Base-by-base conservation (phyloP, 2,797 vertebrate species). In the Gallirallus australis region DNA sequence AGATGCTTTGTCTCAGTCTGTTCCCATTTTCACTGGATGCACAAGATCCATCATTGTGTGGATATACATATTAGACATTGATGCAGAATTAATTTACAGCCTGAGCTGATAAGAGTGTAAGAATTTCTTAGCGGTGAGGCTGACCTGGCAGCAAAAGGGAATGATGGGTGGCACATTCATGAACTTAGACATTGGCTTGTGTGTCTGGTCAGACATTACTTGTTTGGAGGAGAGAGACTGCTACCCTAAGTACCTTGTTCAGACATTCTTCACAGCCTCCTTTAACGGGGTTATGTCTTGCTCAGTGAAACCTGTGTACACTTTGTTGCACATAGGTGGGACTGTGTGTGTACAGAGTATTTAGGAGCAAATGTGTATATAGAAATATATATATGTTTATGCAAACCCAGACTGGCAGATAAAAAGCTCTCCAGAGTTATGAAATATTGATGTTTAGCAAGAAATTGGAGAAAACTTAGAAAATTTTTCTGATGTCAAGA, bases 1-100 rank as follows among this genome's bases (percentile, higher is more conserved):
- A 77, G 52, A 11, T 0, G 0, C 24, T 66, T 86, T 63, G 33
- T 59, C 20, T 76, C 45, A 13, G 13, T 48, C 47, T 65, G 5
- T 27, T 88, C 21, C 40, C 21, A 35, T 8, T 86, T 83, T 70
- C 53, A 59, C 4, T 6, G 30, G 56, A 42, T 6, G 3, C 28
- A 18, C 5, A 5, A 66, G 61, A 42, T 24, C 11, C 2, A 8
- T 12, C 2, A 3, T 5, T 70, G 15, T 10, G 8, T 39, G 37
- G 37, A 33, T 27, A 61, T 7, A 9, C 1, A 0, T 40, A 4
- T 30, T 27, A 31, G n/a, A 42, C 1, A 2, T 18, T 61, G 15
- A 4, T 33, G 53, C 17, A 45, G 33, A 69, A 33, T 33, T 69
- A 21, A 48, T 9, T 45, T 19, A 54, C 15, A 59, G 11, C 11